A percentile compares a stretch with the other conserved stretches of the same genome.
Evolutionary conservation across 2,113 vertebrate genomes (phyloP).

Genomic region (Zosterops borbonicus): DNA sequence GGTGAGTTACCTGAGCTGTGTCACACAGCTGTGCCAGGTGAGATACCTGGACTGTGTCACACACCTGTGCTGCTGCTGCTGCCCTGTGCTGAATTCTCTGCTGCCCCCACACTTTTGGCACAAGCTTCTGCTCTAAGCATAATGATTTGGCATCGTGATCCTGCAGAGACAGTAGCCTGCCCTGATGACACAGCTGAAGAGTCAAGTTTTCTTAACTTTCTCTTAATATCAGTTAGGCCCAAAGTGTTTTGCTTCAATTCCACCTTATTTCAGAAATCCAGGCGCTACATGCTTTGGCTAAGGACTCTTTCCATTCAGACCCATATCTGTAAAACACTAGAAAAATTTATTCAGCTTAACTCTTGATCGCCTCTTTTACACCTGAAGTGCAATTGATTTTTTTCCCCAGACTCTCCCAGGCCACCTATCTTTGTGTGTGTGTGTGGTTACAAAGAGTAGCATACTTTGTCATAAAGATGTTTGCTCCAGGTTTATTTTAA

Average conservation of each 20-base stretch:
- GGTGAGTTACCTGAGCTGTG: too few relatives aligned
- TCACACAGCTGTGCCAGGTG: too few relatives aligned
- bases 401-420: background rate
- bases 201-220: background rate
- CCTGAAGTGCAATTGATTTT: background rate
- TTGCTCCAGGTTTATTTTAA: background rate
- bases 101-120: background rate
- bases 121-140: background rate
- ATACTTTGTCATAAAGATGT: background rate
- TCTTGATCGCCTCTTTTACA: background rate
- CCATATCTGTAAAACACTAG: background rate
- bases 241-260: background rate
- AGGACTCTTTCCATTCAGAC: background rate
- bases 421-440: background rate
- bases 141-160: background rate
- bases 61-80: too few relatives aligned
- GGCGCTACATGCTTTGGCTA: background rate
- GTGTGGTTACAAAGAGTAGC: background rate
- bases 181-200: background rate
- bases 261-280: background rate
- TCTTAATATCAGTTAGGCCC: background rate
- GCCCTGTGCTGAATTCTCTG: background rate
- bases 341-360: background rate
- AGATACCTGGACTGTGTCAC: background rate
- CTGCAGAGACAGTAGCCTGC: background rate